phyloP scores from a whole-genome alignment of 2,797 vertebrate genomes.

The Spea hammondii region DNA sequence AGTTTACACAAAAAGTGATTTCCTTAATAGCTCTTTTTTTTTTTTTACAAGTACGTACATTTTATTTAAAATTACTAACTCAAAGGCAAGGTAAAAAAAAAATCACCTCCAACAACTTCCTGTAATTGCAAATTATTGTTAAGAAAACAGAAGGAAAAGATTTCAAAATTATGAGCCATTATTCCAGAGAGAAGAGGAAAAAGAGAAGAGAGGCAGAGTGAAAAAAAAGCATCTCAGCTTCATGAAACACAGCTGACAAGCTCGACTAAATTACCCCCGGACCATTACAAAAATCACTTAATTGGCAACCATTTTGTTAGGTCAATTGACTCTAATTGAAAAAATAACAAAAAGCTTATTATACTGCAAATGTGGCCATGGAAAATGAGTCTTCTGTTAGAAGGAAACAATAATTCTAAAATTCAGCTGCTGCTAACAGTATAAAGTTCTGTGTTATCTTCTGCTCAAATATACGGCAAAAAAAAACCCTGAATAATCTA shows the following conservation, averaged over 20 bases:
- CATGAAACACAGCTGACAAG: conserved; percentile 99
- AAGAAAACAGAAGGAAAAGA: conserved; percentile 97
- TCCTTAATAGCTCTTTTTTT: conserved; percentile 69
- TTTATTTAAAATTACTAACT: conserved; percentile 89
- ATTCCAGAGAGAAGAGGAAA: conserved; percentile 72
- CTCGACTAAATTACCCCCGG: conserved; percentile 96
- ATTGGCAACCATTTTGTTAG: conserved; percentile 99
- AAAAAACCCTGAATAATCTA: conserved; percentile 60
- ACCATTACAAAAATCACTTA: conserved; percentile 99
- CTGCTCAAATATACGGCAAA: conserved; percentile 63
- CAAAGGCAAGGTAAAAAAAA: conserved; percentile 81
- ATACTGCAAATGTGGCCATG: conserved; percentile 84
- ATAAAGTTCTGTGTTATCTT: conserved; percentile 88
- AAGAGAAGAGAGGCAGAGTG: conserved; percentile 64
- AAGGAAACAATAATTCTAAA: conserved; percentile 86
- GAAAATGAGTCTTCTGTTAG: conserved; percentile 92
- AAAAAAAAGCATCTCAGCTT: conserved; percentile 82
- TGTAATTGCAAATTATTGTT: conserved; percentile 99
- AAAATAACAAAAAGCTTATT: conserved; percentile 98
- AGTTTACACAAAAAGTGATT: conserved; percentile 86
- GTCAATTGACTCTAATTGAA: conserved; percentile 99
- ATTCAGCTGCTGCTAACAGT: conserved; percentile 83
- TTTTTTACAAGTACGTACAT: conserved; percentile 78
- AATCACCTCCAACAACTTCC: conserved; percentile 97
- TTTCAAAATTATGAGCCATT: conserved; percentile 99